Percentiles rank a stretch among this genome's conserved stretches.
phyloP scores from a whole-genome alignment of 2,113 vertebrate genomes.

The Empidonax alnorum region DNA sequence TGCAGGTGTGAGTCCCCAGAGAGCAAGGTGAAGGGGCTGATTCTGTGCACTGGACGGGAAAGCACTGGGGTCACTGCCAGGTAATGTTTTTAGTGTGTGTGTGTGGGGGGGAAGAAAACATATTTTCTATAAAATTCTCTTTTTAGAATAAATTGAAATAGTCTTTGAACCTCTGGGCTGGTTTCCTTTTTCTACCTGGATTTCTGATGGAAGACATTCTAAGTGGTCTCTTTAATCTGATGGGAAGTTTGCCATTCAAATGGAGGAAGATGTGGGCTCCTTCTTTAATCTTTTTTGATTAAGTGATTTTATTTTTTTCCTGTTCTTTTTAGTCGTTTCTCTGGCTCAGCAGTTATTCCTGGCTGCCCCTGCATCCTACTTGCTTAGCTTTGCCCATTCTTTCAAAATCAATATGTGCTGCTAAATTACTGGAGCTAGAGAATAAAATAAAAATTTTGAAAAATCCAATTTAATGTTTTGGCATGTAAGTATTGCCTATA shows the following conservation, averaged over 20 bases:
- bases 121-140: accelerated
- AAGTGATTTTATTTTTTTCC: neutral
- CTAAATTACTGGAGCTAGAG: neutral
- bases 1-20: neutral
- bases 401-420: constrained; percentile 3
- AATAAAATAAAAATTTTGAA: neutral
- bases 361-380: neutral
- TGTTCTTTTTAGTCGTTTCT: neutral
- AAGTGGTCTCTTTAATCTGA: neutral
- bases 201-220: neutral
- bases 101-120: accelerated
- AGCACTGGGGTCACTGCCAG: neutral
- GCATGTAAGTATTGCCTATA: neutral
- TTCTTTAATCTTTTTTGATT: constrained; percentile 1
- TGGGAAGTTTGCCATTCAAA: constrained; percentile 3
- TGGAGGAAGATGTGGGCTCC: accelerated
- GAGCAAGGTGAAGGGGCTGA: neutral
- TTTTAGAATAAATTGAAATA: neutral
- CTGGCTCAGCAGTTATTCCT: neutral
- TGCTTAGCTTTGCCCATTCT: neutral
- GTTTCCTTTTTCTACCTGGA: neutral
- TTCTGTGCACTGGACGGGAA: accelerated
- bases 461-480: neutral
- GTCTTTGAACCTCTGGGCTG: neutral
- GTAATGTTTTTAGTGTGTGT: neutral